Base-by-base conservation (phyloP, 2,113 vertebrate species). In the Alexandromys fortis region DNA sequence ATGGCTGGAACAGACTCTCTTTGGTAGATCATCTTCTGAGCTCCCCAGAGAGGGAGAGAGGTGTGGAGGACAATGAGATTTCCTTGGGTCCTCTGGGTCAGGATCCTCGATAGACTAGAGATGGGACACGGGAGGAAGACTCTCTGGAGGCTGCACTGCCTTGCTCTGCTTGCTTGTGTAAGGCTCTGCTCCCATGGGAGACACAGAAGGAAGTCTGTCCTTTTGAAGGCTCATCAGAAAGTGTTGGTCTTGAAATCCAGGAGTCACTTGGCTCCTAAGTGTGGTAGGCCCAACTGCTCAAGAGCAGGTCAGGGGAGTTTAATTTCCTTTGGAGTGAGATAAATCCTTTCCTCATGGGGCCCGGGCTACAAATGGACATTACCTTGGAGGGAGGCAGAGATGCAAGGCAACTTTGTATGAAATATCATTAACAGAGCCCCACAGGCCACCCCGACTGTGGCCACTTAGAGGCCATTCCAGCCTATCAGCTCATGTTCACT, bases 401-500 rank as follows among this genome's bases (percentile, higher is more conserved):
- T 87, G 33, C 73, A 72, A 75, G 52, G 77, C 81, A 47, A 68
- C 21, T 79, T 95, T 75, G 52, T 81, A 10, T 82, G 89, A 94
- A 95, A 94, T 52, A 63, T 52, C 86, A 92, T 81, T 79, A 90
- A 88, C 7, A 82, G 72, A 81, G 58, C 9, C 28, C 38, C 52
- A 76, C 19, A 38, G 33, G 10, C 38, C 61, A 67, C 13, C 63
- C 67, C 70, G 65, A 92, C 67, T 78, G 47, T 49, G 24, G 76
- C 58, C 94, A 94, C 75, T 95, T 92, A 92, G 77, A 94, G 68
- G 92, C 77, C 93, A 91, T 92, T 96, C 86, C 35, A n/a, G 67
- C 90, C 28, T 1, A 95, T 97, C 72, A 95, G 92, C 97, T 96
- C 82, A 92, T 96, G 93, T 94, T 86, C 38, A 16, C 81, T 91